Evolutionary conservation across 2,113 vertebrate genomes (phyloP), one percentile per base, ranked within the genome.

Genomic region (Scalopus aquaticus): DNA sequence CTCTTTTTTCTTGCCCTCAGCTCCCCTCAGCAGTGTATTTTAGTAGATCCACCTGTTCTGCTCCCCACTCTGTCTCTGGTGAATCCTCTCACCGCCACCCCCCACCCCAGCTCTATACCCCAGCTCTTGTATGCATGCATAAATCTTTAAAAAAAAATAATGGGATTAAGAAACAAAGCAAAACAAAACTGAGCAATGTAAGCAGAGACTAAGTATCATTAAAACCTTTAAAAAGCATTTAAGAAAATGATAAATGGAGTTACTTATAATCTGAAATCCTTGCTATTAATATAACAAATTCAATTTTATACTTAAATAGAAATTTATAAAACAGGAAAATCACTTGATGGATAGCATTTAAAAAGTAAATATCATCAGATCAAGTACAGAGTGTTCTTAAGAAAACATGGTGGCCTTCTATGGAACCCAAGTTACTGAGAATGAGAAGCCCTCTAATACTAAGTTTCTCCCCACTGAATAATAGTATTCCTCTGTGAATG

Each of bases 331-430:
- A 58, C 16, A 85, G 35, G 46, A 86, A 84, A 74, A 76, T 17
- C 6, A 89, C 78, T 80, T 46, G 22, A 46, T 26, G 32, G 46
- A 42, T 64, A 83, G 22, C 44, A 90, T 72, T 92, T 91, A 88
- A 91, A 87, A 92, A 85, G 30, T 54, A 88, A 93, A 90, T 73
- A 56, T 73, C 54, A 79, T 70, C 37, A 84, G 64, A 54, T 67
- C 11, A 79, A 87, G 19, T 81, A 72, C 81, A 32, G 79, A 73
- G 67, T 39, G 46, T 56, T 90, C 91, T 81, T 35, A 84, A 74
- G 51, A 76, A 88, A 32, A 89, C 9, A 62, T 19, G 32, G 37
- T 12, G 13, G 26, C 10, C 19, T 60, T 89, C 22, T 67, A 70
- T 42, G 49, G 82, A 35, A 83, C 35, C 9, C 24, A 73, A 46